Base-by-base conservation (phyloP, 2,113 vertebrate genomes). In the Cottus gobio region DNA sequence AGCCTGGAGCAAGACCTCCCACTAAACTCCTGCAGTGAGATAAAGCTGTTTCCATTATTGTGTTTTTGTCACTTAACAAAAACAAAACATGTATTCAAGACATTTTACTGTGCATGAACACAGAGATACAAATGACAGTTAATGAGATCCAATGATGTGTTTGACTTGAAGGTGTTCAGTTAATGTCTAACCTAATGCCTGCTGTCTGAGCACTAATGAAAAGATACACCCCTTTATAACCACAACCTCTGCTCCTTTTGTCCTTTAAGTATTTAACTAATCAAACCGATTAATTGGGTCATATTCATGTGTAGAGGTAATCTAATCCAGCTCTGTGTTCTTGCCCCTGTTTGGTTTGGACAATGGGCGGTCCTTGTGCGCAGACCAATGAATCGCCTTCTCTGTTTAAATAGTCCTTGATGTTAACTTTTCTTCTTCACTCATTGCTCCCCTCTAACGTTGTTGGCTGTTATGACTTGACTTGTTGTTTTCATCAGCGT, bases 391-490 rank as follows among this genome's bases (percentile, higher is more conserved):
- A 95, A 65, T 84, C 76, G 77, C 82, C 84, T 65, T 78, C 87
- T 88, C 94, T 94, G 94, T 97, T 98, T 98, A 97, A 98, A 97
- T 96, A 96, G 95, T 96, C 95, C 93, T 83, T 91, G 90, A 93
- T 95, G 96, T 97, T 96, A 96, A 95, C 95, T 96, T 91, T 85
- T 85, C 93, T 94, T 90, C 90, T 94, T 93, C 96, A 95, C 95
- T 86, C 80, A 56, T 88, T 94, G 95, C 86, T 94, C 95, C 95
- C 90, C 93, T 44, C 94, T 89, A 97, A 95, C 97, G 97, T 97
- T 98, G 96, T 97, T 98, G 96, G 94, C 93, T 94, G 81, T 93
- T 90, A 91, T 94, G 95, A 94, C 94, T 95, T 93, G 91, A 89
- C 90, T 92, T 92, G 79, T 31, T 63, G 87, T 95, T 90, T 89